These are phyloP conservation scores for Leptinotarsa juncta DNA, from an alignment of 2,888 invertebrate species.

Conservation along the genomic window DNA sequence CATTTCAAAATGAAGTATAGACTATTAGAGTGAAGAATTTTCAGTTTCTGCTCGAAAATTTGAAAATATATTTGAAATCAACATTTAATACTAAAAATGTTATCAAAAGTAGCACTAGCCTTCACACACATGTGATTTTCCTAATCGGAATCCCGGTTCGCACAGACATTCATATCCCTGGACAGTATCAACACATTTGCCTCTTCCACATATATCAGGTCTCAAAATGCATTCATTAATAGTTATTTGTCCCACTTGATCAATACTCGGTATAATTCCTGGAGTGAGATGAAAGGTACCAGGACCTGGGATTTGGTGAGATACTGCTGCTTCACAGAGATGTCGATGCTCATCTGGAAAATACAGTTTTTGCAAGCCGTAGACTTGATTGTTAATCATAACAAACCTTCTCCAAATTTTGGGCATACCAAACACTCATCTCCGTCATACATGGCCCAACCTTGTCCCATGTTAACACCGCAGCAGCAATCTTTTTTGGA, in stretches of 20 bases:
- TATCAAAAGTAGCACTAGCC: conserved; percentile 59
- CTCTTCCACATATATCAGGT: conserved; percentile 80
- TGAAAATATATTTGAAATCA: no score
- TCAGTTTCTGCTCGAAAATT: no score
- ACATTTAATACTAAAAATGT: not conserved
- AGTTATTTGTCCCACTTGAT: conserved; percentile 55
- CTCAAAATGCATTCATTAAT: conserved; percentile 83
- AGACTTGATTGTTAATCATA: not conserved
- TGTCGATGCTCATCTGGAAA: conserved; percentile 61
- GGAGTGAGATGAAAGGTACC: conserved; percentile 33
- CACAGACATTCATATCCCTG: conserved; percentile 85
- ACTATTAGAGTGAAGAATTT: no score
- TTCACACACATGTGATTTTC: conserved; percentile 68
- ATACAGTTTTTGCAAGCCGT: not conserved
- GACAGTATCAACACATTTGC: conserved; percentile 78
- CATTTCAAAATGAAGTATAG: no score
- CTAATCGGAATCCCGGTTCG: conserved; percentile 74
- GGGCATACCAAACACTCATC: conserved; percentile 84
- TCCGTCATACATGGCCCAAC: conserved; percentile 72
- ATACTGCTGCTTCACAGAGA: conserved; percentile 56
- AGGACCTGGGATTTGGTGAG: conserved; percentile 37
- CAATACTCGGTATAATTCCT: conserved; percentile 34
- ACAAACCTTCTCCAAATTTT: conserved; percentile 68
- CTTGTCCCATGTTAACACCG: conserved; percentile 86
- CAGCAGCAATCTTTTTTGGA: conserved; percentile 90